These are phyloP conservation scores for Thalassophryne amazonica DNA, from an alignment of 2,797 vertebrate genomes.

Conservation along the genomic window DNA sequence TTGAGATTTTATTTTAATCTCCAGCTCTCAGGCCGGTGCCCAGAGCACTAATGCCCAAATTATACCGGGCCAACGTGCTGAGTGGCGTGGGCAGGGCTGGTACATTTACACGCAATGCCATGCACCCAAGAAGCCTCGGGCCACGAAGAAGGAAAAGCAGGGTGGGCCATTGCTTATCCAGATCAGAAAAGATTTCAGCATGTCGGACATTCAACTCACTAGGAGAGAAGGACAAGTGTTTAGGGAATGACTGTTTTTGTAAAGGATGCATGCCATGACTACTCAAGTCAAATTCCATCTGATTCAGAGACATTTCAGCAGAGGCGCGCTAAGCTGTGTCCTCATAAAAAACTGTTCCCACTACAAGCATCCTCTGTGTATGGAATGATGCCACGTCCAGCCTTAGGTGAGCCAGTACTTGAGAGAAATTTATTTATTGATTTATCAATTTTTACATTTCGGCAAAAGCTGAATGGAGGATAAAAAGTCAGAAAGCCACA, in stretches of 20 bases:
- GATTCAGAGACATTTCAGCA: slow-evolving; percentile 13
- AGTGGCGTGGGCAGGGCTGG: slow-evolving; percentile 62
- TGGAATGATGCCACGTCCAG: background rate
- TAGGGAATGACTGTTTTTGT: slow-evolving; percentile 13
- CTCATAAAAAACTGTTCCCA: slow-evolving; percentile 23
- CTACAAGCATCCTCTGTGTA: background rate
- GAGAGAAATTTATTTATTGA: background rate
- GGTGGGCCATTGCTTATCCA: slow-evolving; percentile 47
- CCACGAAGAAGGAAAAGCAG: slow-evolving; percentile 40
- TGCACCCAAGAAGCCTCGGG: slow-evolving; percentile 48
- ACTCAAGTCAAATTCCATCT: slow-evolving; percentile 6
- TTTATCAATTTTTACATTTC: too few species aligned
- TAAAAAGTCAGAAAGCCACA: too few species aligned
- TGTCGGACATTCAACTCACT: slow-evolving; percentile 64
- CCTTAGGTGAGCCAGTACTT: background rate
- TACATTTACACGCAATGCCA: slow-evolving; percentile 77
- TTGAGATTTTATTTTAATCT: slow-evolving; percentile 72
- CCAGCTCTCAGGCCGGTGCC: slow-evolving; percentile 57
- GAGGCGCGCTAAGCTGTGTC: slow-evolving; percentile 4
- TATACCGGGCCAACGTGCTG: slow-evolving; percentile 63
- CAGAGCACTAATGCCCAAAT: slow-evolving; percentile 66
- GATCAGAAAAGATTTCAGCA: slow-evolving; percentile 46
- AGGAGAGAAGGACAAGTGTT: slow-evolving; percentile 49
- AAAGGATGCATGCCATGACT: slow-evolving; percentile 9
- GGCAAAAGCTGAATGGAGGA: too few species aligned